These are phyloP conservation scores for Sylvia atricapilla DNA, from an alignment of 2,113 vertebrate genomes.

Conservation along the genomic window DNA sequence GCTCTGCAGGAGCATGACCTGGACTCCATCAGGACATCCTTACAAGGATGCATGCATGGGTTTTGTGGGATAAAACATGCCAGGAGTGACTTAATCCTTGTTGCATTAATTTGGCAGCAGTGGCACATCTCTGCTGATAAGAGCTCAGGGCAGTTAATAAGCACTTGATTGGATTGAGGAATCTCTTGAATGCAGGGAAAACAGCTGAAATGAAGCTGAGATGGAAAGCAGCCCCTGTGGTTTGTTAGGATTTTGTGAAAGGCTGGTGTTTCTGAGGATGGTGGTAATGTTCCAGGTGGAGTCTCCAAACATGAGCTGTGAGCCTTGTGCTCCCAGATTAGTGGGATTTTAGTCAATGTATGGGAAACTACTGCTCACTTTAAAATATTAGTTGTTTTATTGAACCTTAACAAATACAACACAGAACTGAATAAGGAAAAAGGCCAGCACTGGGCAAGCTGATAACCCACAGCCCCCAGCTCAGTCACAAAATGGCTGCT, in stretches of 20 bases:
- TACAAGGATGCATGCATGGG: rapidly evolving
- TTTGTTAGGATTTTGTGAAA: neutral
- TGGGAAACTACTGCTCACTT: neutral
- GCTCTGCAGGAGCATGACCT: neutral
- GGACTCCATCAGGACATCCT: neutral
- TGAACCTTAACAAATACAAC: neutral
- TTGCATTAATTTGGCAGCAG: neutral
- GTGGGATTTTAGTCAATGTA: neutral
- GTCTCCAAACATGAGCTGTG: neutral
- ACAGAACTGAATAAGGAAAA: neutral
- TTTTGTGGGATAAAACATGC: neutral
- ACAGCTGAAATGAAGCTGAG: neutral
- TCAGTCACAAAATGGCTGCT: neutral
- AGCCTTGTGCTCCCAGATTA: neutral
- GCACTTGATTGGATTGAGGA: neutral
- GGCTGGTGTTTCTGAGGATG: neutral
- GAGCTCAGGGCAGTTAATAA: neutral
- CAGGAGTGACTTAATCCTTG: neutral
- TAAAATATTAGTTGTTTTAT: neutral
- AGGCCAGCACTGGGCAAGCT: neutral
- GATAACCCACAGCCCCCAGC: no score
- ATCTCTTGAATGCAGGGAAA: neutral
- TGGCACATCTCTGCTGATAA: neutral
- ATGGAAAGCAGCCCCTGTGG: neutral
- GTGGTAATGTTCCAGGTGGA: neutral